phyloP scores from a whole-genome alignment of 2,888 invertebrate genomes.

The Ormyrus nitidulus region DNA sequence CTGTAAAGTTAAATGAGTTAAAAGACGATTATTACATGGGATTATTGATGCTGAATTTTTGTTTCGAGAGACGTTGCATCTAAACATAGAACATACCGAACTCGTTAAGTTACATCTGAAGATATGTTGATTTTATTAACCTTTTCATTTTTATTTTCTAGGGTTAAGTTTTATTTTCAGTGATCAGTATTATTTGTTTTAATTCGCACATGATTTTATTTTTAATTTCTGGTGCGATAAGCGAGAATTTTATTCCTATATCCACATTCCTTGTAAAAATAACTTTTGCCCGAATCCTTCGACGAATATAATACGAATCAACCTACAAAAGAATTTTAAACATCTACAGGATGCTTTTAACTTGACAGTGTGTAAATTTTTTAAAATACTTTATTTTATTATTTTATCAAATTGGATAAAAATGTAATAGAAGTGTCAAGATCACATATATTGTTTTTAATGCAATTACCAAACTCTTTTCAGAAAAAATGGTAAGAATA shows the following conservation, averaged over 20 bases:
- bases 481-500: too few species aligned
- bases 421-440: too few species aligned
- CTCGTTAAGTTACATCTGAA: conserved; percentile 34
- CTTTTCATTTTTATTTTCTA: neutral
- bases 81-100: conserved; percentile 20
- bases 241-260: neutral
- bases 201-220: neutral
- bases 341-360: neutral
- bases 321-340: neutral
- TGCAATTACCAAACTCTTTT: too few species aligned
- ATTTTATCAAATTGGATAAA: too few species aligned
- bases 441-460: too few species aligned
- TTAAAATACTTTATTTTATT: neutral
- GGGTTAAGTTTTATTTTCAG: conserved; percentile 11
- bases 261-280: too few species aligned
- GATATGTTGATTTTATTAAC: conserved; percentile 14
- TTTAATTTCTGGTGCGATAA: conserved; percentile 8
- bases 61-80: conserved; percentile 44
- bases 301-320: neutral
- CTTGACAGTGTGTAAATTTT: neutral
- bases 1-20: neutral
- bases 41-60: conserved; percentile 15
- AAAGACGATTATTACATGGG: conserved; percentile 10
- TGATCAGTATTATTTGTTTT: conserved; percentile 8
- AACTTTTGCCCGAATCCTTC: neutral